A percentile compares a stretch with the other conserved stretches of the same genome.
Evolutionary conservation across 2,888 invertebrate species (phyloP).

Genomic region (Netelia melanura): DNA sequence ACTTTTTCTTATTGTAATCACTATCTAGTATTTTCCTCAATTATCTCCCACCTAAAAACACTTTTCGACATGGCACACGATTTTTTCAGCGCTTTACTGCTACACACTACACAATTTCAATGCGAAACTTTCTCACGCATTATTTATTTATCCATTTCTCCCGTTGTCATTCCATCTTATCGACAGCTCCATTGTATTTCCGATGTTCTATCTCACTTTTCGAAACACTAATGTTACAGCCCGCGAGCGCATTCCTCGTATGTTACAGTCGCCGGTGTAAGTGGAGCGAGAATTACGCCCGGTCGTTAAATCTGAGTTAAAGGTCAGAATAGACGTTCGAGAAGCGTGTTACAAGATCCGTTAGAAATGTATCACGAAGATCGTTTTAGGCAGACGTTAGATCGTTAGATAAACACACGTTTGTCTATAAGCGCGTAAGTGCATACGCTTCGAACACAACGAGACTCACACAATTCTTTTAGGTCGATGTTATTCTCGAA

Average conservation of each 20-base stretch:
- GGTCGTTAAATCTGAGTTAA: constrained; percentile 43
- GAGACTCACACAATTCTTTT: neutral
- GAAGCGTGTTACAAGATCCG: constrained; percentile 34
- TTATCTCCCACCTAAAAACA: neutral
- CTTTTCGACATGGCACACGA: neutral
- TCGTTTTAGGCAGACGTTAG: constrained; percentile 36
- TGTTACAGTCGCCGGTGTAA: constrained; percentile 13
- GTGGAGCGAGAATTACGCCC: constrained; percentile 46
- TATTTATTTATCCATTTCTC: no score
- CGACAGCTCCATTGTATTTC: no score
- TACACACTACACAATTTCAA: no score
- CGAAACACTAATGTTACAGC: neutral
- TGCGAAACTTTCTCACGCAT: no score
- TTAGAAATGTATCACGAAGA: constrained; percentile 38
- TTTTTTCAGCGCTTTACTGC: no score
- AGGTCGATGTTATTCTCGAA: neutral
- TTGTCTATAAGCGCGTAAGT: neutral
- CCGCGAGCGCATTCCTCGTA: neutral
- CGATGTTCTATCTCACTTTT: no score
- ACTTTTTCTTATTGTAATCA: neutral
- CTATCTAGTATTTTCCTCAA: neutral
- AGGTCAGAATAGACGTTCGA: constrained; percentile 45
- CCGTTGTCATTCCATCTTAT: no score
- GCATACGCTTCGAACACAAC: neutral
- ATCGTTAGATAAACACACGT: neutral